Conservation (phyloP, 2,888 invertebrate genomes). For the Papilio protenor region DNA sequence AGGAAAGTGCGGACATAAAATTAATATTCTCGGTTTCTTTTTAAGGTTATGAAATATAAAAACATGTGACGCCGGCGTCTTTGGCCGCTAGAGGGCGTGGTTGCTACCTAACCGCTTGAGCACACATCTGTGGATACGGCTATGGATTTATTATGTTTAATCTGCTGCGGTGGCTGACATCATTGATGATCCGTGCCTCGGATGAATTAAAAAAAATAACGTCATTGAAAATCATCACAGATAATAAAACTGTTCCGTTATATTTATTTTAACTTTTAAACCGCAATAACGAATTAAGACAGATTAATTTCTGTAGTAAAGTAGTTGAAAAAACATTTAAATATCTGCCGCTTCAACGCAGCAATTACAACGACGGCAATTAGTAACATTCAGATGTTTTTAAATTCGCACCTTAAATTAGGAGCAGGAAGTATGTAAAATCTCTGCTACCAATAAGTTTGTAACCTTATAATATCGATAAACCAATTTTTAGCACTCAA, state of each 20-base stretch:
- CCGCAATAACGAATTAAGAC: background rate
- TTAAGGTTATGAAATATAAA: conserved; percentile 23
- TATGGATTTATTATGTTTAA: conserved; percentile 38
- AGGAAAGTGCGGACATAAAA: background rate
- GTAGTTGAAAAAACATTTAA: no score
- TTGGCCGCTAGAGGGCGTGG: conserved; percentile 31
- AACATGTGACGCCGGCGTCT: conserved; percentile 39
- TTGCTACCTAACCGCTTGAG: conserved; percentile 37
- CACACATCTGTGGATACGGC: conserved; percentile 39
- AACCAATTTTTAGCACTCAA: background rate
- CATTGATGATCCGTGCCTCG: conserved; percentile 38
- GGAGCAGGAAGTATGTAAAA: no score
- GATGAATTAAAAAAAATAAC: conserved; percentile 26
- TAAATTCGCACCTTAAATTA: no score
- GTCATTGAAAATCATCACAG: conserved; percentile 20
- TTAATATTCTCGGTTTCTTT: conserved; percentile 4
- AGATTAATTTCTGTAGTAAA: background rate
- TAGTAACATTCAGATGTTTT: no score
- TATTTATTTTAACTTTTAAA: background rate
- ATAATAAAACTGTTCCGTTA: background rate
- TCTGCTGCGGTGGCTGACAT: conserved; percentile 42
- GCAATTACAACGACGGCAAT: no score
- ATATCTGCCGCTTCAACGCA: no score
- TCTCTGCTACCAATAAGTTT: no score
- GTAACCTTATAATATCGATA: background rate